These are phyloP conservation scores for Zaprionus gabonicus DNA, from an alignment of 1,140 invertebrate species.

Conservation along the genomic window DNA sequence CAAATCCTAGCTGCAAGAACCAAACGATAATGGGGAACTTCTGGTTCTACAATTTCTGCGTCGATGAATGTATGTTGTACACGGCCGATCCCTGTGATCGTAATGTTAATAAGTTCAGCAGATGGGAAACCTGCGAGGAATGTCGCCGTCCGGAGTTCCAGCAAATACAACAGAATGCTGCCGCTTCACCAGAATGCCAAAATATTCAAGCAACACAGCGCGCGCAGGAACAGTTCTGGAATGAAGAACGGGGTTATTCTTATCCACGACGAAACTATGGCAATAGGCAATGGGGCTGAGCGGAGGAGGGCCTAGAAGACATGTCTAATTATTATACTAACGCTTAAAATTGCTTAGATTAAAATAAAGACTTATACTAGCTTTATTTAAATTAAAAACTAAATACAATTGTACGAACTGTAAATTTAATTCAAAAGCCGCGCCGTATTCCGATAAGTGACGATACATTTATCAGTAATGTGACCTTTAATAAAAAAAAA, in stretches of 20 bases:
- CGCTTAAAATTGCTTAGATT: not conserved
- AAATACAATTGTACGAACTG: too few species aligned
- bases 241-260: conserved; percentile 19
- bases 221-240: conserved; percentile 34
- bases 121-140: conserved; percentile 57
- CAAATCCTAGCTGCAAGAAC: conserved; percentile 45
- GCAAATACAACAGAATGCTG: conserved; percentile 27
- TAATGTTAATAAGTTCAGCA: conserved; percentile 71
- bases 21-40: conserved; percentile 60
- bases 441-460: not conserved
- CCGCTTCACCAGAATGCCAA: conserved; percentile 44
- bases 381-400: conserved; percentile 1
- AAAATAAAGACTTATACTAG: conserved; percentile 9
- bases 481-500: conserved; percentile 10
- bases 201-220: conserved; percentile 23
- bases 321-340: not conserved
- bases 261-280: conserved; percentile 19
- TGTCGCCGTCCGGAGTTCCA: conserved; percentile 52
- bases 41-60: conserved; percentile 79
- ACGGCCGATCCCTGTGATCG: conserved; percentile 69
- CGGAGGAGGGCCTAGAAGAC: not conserved
- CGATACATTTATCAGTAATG: not conserved
- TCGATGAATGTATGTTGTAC: conserved; percentile 71
- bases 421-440: not conserved
- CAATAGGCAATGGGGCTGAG: conserved; percentile 29